A percentile compares a stretch with the other conserved stretches of the same genome.
Evolutionary conservation across 1,140 invertebrate genomes (phyloP).

Genomic region (Dryas iulia): DNA sequence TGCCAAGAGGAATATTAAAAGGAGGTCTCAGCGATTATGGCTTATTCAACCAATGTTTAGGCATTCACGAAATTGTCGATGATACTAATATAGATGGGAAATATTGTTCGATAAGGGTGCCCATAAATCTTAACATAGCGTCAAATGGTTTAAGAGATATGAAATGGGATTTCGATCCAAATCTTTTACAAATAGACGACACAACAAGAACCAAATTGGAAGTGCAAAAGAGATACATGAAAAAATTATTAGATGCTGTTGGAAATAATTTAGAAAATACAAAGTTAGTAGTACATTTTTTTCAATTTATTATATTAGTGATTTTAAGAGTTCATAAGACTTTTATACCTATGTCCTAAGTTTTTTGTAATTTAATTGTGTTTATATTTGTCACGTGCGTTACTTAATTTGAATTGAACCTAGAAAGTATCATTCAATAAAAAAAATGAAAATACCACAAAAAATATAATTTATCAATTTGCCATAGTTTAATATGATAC

Average conservation of each 20-base stretch:
- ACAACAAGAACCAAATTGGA: slow-evolving; percentile 1
- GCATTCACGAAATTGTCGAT: slow-evolving; percentile 9
- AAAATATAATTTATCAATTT: too few relatives aligned
- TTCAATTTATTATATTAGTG: too few relatives aligned
- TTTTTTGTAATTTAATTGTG: too few relatives aligned
- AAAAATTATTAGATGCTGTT: neutral
- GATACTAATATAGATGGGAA: slow-evolving; percentile 46
- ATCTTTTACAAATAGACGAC: neutral
- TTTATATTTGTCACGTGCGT: too few relatives aligned
- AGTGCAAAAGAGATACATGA: neutral
- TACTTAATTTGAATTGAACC: too few relatives aligned
- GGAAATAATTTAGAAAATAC: neutral
- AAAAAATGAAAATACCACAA: too few relatives aligned
- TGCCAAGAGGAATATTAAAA: slow-evolving; percentile 22
- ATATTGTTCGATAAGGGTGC: slow-evolving; percentile 42
- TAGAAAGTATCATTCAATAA: too few relatives aligned
- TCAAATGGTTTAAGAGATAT: neutral
- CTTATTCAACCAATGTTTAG: slow-evolving; percentile 16
- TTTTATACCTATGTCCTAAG: too few relatives aligned
- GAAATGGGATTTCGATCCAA: slow-evolving; percentile 6
- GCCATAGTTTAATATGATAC: too few relatives aligned
- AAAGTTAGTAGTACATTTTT: neutral
- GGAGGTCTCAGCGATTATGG: slow-evolving; percentile 16
- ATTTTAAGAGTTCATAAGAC: too few relatives aligned
- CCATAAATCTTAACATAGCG: slow-evolving; percentile 13